phyloP scores from a whole-genome alignment of 2,113 vertebrate genomes.

The Megatriorchis doriae region DNA sequence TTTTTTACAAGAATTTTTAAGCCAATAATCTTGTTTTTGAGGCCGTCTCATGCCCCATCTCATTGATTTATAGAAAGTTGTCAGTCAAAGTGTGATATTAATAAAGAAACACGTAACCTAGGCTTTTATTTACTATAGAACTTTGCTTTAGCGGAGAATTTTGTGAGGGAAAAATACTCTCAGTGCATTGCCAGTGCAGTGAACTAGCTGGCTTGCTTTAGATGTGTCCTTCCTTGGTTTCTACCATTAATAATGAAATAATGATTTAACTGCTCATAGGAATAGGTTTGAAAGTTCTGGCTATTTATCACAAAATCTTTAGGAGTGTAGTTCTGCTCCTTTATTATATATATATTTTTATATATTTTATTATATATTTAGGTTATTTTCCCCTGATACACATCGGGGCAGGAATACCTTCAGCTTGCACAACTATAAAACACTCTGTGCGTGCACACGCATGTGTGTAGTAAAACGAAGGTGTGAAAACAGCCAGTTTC shows the following conservation, averaged over 20 bases:
- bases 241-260: background rate
- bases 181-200: background rate
- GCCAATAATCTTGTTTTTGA: background rate
- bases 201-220: background rate
- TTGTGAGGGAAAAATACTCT: background rate
- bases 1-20: background rate
- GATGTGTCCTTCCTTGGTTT: background rate
- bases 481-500: background rate
- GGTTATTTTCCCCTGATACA: background rate
- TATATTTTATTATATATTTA: too few species aligned
- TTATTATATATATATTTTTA: too few species aligned
- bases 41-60: background rate
- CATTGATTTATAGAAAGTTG: background rate
- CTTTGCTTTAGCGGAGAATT: background rate
- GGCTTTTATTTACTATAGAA: background rate
- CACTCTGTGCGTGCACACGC: rapidly evolving
- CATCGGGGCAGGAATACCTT: background rate
- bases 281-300: background rate
- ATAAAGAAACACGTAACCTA: background rate
- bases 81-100: background rate
- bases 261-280: background rate
- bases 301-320: background rate
- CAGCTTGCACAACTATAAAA: background rate
- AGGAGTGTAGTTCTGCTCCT: background rate
- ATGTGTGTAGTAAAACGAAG: background rate